These are phyloP conservation scores for Erithacus rubecula DNA, from an alignment of 2,797 vertebrate genomes.

Conservation along the genomic window DNA sequence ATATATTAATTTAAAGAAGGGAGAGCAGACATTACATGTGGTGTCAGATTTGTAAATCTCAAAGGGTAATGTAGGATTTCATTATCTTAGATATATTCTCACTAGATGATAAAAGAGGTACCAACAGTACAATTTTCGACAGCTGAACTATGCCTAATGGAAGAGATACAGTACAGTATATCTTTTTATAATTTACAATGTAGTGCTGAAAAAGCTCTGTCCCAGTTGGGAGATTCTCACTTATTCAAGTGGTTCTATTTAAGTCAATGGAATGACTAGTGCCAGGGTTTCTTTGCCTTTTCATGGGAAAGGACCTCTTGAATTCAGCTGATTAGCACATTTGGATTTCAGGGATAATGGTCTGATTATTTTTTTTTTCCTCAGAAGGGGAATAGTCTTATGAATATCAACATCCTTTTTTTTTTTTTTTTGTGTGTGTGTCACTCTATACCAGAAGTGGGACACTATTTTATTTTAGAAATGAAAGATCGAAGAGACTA, in stretches of 20 bases:
- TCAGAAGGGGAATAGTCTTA: conserved; percentile 17
- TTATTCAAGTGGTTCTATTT: conserved; percentile 38
- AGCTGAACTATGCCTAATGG: conserved; percentile 7
- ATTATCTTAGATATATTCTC: conserved; percentile 16
- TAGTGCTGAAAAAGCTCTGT: background rate
- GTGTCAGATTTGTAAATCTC: conserved; percentile 14
- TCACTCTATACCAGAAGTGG: background rate
- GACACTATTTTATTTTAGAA: conserved; percentile 11
- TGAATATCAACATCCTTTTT: conserved; percentile 38
- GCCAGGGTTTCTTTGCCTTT: conserved; percentile 13
- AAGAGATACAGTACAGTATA: background rate
- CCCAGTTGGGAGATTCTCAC: background rate
- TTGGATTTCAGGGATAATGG: conserved; percentile 39
- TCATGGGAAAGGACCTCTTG: background rate
- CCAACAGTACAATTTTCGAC: background rate
- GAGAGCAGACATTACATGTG: background rate
- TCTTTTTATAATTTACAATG: conserved; percentile 36
- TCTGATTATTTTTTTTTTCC: conserved; percentile 16
- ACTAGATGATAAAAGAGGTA: conserved; percentile 32
- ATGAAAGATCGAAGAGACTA: conserved; percentile 44
- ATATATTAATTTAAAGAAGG: conserved; percentile 26
- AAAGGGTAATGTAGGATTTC: background rate
- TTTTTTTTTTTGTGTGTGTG: background rate
- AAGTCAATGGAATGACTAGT: background rate
- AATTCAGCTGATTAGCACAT: conserved; percentile 46